These are phyloP conservation scores for Adelognathus sp. DNA, from an alignment of 2,888 invertebrate genomes.

Conservation along the genomic window DNA sequence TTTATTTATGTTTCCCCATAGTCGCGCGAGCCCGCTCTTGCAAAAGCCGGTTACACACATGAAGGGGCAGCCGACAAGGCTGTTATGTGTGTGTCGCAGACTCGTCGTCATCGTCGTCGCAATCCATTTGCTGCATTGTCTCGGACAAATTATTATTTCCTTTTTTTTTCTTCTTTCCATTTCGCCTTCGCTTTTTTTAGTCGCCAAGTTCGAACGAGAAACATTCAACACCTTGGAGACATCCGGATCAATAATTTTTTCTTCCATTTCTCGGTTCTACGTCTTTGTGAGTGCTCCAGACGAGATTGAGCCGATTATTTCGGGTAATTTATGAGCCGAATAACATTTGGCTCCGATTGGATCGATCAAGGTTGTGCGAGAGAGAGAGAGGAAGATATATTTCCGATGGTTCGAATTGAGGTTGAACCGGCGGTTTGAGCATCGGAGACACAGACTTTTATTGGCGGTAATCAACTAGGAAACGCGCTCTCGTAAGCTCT, in stretches of 20 bases:
- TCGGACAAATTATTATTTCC: constrained; percentile 20
- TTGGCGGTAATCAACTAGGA: constrained; percentile 68
- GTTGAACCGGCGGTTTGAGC: constrained; percentile 8
- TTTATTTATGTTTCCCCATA: constrained; percentile 76
- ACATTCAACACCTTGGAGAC: not conserved
- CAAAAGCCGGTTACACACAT: constrained; percentile 69
- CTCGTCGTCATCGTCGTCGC: constrained; percentile 33
- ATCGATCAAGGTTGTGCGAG: not conserved
- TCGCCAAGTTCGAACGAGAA: constrained; percentile 31
- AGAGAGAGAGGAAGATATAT: too few species aligned
- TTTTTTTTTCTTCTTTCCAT: not conserved
- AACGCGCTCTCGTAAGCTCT: constrained; percentile 53
- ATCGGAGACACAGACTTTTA: constrained; percentile 32
- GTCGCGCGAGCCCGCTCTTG: constrained; percentile 53
- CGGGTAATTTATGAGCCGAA: constrained; percentile 2
- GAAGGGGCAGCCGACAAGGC: constrained; percentile 59
- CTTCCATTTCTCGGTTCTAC: not conserved
- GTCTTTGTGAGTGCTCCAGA: constrained; percentile 34
- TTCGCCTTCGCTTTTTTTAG: constrained; percentile 11
- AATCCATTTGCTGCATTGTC: not conserved
- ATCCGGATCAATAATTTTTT: constrained; percentile 7
- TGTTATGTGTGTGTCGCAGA: constrained; percentile 46
- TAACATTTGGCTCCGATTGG: not conserved
- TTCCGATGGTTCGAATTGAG: constrained; percentile 40
- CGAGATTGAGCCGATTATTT: constrained; percentile 28